Conservation (phyloP, 1,140 invertebrate species). For the Pseudomyrmex sp. region DNA sequence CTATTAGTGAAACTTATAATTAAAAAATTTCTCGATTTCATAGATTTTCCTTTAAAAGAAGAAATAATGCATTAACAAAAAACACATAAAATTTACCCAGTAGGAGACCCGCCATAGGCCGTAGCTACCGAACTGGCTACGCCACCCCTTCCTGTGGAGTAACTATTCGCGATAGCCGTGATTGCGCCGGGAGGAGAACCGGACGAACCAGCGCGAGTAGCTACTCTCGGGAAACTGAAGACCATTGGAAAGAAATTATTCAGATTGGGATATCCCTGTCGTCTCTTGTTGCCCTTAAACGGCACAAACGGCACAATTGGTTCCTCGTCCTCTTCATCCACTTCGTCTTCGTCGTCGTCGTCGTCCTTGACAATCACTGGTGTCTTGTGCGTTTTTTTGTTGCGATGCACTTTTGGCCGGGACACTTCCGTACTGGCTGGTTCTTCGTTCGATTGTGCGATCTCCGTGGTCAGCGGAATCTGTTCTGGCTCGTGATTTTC, state of each 20-base stretch:
- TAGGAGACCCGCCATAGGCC: constrained; percentile 82
- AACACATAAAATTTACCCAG: constrained; percentile 67
- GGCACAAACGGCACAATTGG: constrained; percentile 70
- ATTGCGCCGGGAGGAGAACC: constrained; percentile 77
- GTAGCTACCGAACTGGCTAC: constrained; percentile 85
- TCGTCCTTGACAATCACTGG: constrained; percentile 54
- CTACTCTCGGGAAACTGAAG: constrained; percentile 78
- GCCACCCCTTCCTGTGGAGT: constrained; percentile 84
- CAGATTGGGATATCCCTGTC: constrained; percentile 73
- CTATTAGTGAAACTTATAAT: neutral
- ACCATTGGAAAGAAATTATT: constrained; percentile 83
- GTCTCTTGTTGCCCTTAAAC: constrained; percentile 72
- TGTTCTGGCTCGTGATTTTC: constrained; percentile 52
- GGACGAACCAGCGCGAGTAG: constrained; percentile 69
- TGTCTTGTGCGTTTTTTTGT: constrained; percentile 73
- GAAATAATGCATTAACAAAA: neutral
- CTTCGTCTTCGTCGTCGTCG: constrained; percentile 74
- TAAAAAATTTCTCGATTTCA: neutral
- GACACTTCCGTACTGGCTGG: constrained; percentile 54
- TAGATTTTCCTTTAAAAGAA: neutral
- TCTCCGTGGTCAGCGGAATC: constrained; percentile 54
- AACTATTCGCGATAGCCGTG: constrained; percentile 86
- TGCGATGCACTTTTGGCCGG: constrained; percentile 59
- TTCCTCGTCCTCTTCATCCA: constrained; percentile 77
- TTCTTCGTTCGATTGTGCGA: constrained; percentile 57